Base-by-base conservation (phyloP, 2,888 invertebrate species). In the Drosophila barbarae region DNA sequence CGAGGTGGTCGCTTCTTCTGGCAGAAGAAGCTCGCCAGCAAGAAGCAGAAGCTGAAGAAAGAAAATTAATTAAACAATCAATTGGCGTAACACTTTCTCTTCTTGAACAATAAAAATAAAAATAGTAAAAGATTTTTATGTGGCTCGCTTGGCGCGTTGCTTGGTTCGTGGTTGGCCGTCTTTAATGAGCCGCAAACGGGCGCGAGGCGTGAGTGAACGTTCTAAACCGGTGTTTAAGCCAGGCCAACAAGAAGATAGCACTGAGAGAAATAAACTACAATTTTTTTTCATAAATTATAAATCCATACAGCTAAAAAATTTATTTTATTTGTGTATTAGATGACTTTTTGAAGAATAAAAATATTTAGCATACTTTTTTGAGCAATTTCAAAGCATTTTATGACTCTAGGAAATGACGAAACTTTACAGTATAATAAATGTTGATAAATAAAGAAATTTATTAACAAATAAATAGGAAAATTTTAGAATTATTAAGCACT, bases 21-120 rank as follows among this genome's bases (percentile, higher is more conserved):
- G 44, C 42, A 36, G 34, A 50, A 65, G 54, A 54, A 60, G 60
- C 51, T 34, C 21, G 34, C 44, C 44, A 50, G 71, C 18, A 69
- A 70, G 69, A 42, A 36, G 61, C 49, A 50, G 61, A 28, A 35
- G 61, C 35, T 32, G 50, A 32, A 41, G 41, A 51, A 63, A 64
- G 59, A 76, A 77, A 77, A 74, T 76, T 69, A 78, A 83, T 83
- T 83, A 80, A 83, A 81, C 84, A 81, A 77, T 77, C 77, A 77
- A 81, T 78, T 84, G 84, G 84, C 81, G 84, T 83, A 82, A 83
- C 81, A 82, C 81, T 82, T 82, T 82, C 81, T 82, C 81, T 83
- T 81, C 83, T 81, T 76, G 59, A 76, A 76, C 82, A 78, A 78
- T 76, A 77, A 78, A 78, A 72, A 53, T 60, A 69, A 65, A 65